A percentile compares a stretch with the other conserved stretches of the same genome.
These are phyloP conservation scores for Monochamus saltuarius DNA, from an alignment of 1,140 invertebrate genomes.

Conservation along the genomic window DNA sequence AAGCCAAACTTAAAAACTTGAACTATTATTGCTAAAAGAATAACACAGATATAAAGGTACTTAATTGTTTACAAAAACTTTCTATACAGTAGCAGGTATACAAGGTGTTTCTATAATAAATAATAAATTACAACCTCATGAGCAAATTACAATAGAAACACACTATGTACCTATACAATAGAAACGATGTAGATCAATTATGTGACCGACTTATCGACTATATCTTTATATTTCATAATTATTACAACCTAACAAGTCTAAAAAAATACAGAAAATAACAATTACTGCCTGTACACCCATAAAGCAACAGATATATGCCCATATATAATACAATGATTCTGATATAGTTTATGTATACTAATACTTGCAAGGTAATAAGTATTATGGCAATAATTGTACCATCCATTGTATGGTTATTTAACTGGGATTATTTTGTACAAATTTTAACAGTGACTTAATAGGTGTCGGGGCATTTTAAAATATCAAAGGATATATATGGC, in stretches of 20 bases:
- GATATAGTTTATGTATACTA: background rate
- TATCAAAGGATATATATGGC: background rate
- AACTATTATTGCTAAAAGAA: background rate
- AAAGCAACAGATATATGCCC: no score
- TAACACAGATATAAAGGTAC: background rate
- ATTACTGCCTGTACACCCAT: no score
- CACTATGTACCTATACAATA: background rate
- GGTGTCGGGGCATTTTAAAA: background rate
- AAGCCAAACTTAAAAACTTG: no score
- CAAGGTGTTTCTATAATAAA: background rate
- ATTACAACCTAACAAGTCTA: no score
- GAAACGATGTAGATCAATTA: no score
- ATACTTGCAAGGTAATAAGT: constrained; percentile 1
- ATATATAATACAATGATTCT: no score
- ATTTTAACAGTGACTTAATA: background rate
- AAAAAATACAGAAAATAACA: no score
- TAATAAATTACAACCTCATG: background rate
- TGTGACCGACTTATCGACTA: no score
- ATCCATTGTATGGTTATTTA: background rate
- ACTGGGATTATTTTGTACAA: background rate
- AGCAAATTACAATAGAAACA: background rate
- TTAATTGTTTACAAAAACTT: background rate
- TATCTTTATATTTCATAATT: no score
- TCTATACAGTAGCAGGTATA: background rate
- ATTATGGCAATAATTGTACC: background rate